Evolutionary conservation across 2,113 vertebrate species (phyloP), one percentile per base, ranked within the genome.

Genomic region (Silurus asotus): DNA sequence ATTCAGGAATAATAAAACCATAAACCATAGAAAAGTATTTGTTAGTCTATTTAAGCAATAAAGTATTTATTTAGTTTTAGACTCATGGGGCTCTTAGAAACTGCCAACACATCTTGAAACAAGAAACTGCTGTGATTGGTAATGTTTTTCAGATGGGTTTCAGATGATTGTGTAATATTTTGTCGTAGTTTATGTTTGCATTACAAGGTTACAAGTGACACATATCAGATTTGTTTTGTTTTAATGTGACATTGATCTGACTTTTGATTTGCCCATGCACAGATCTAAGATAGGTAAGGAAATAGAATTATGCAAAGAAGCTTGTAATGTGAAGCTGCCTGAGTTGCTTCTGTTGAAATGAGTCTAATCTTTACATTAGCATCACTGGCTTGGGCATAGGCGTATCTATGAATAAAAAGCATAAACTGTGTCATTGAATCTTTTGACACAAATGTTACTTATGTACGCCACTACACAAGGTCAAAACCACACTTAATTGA

Each of bases 91-190:
- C 28, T 0, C 6, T 37, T 37, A 7, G 65, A 11, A 69, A 69
- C 65, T 45, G 6, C 65, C 8, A 83, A 69, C 69, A 58, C 20
- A 15, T 51, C 64, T 84, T 70, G 61, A 53, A 87, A 17, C 15
- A 49, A 51, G 19, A 23, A 75, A n/a, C 6, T 4, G 51, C 6
- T 45, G 48, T 13, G 4, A 20, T 53, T 19, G 69, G 37, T 37
- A 37, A 48, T 76, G 48, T 51, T 76, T 8, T n/a, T 23, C 17
- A 55, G 20, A 53, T 8, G 23, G 45, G 72, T 83, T 72, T 61
- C 13, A 72, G 55, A 72, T 62, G 23, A 83, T 86, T 88, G 78
- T 86, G 87, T 86, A 14, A 11, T n/a, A 59, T 17, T 75, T 75
- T 20, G 23, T 77, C 25, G 55, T 8, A 55, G 45, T 65, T 65